Base-by-base conservation (phyloP, 2,113 vertebrate species). In the Sinocyclocheilus rhinocerous region DNA sequence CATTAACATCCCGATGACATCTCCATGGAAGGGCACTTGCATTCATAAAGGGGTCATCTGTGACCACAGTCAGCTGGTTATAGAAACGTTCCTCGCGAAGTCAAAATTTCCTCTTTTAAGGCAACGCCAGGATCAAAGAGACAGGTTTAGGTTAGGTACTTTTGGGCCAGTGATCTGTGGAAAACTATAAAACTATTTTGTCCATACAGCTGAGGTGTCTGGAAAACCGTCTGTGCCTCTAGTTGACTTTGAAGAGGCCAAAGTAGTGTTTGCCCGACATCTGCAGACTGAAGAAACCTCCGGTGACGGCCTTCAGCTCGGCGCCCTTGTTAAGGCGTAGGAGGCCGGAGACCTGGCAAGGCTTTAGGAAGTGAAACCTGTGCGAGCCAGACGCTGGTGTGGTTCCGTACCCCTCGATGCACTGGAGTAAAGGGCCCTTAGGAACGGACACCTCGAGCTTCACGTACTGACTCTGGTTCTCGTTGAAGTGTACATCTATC, bases 171-270 rank as follows among this genome's bases (percentile, higher is more conserved):
- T 63, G 65, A 89, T 67, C n/a, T 84, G 65, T 82, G 79, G 45
- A 82, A 82, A 82, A 85, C 70, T 87, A 72, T 50, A 88, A 85
- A 76, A 55, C 20, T 18, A 24, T 76, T 22, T 24, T 69, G 83
- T 82, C 59, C 75, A 12, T 75, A 39, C 42, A 63, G 76, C 67
- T 77, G 69, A 81, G 57, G 39, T 59, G 69, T 72, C 39, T 65
- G n/a, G 42, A 69, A 50, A 80, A 82, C 24, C 9, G 22, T 59
- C 50, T 18, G 50, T 48, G 26, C 61, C 55, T 70, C 55, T 67
- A 97, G 92, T 97, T 96, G 88, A 98, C 94, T 90, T 96, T 97
- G 70, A 98, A 98, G 90, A 97, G 96, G 87, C 97, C 97, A 67
- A 98, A 97, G 93, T 97, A 96, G 88, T 97, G 96, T 85, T 95